A percentile compares a stretch with the other conserved stretches of the same genome.
Evolutionary conservation across 2,797 vertebrate species (phyloP).

Genomic region (Spheniscus humboldti): DNA sequence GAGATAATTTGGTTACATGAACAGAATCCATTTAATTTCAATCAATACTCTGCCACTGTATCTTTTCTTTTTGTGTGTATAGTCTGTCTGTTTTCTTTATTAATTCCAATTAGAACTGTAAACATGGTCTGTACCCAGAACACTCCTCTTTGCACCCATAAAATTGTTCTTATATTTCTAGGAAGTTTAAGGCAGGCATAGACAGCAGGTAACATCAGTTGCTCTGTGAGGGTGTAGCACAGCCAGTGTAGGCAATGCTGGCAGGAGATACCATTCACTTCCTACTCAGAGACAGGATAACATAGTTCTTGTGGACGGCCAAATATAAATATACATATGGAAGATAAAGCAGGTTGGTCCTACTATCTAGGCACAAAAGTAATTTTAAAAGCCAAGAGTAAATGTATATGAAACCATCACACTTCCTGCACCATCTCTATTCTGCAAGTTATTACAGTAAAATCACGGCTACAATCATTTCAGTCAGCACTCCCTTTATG

Average conservation of each 20-base stretch:
- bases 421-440: not conserved
- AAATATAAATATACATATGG: not conserved
- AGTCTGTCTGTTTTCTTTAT: not conserved
- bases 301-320: not conserved
- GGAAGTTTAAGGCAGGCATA: not conserved
- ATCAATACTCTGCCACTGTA: not conserved
- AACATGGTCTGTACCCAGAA: not conserved
- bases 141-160: not conserved
- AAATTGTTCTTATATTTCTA: not conserved
- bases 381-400: slow-evolving; percentile 16
- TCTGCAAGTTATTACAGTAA: not conserved
- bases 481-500: not conserved
- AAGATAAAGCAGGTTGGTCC: not conserved
- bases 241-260: not conserved
- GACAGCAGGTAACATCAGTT: not conserved
- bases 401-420: not conserved
- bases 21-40: not conserved
- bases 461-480: not conserved
- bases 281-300: not conserved
- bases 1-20: not conserved
- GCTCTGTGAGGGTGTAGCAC: not conserved
- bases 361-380: not conserved
- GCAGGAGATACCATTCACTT: not conserved
- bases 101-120: not conserved
- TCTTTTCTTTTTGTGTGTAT: not conserved